Conservation (phyloP, 2,888 invertebrate species). For the Gibbula magus region DNA sequence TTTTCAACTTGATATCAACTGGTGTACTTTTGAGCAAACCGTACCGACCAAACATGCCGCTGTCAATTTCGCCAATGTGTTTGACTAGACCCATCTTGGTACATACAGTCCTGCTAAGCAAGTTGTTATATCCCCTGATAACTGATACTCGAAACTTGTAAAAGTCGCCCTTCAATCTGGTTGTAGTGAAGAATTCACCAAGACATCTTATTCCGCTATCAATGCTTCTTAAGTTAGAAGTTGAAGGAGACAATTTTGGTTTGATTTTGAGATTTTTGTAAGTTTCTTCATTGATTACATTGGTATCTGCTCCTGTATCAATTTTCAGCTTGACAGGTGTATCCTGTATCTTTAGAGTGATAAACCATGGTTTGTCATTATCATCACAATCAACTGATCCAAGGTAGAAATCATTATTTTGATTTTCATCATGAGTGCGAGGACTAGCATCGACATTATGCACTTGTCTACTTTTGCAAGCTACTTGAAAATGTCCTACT, state of each 20-base stretch:
- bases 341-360: slow-evolving; percentile 8
- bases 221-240: not conserved
- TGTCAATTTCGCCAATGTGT: not conserved
- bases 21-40: slow-evolving; percentile 23
- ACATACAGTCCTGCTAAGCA: slow-evolving; percentile 8
- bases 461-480: too few species aligned
- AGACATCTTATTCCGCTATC: too few species aligned
- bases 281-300: not conserved
- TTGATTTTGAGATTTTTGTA: too few species aligned
- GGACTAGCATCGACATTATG: too few species aligned
- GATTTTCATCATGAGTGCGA: too few species aligned
- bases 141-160: too few species aligned
- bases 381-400: slow-evolving; percentile 24
- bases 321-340: slow-evolving; percentile 11
- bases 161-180: too few species aligned
- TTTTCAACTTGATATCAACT: slow-evolving; percentile 18
- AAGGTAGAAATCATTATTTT: slow-evolving; percentile 24
- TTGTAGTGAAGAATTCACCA: too few species aligned
- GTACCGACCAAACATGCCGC: slow-evolving; percentile 16
- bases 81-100: slow-evolving; percentile 17
- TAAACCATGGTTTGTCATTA: too few species aligned
- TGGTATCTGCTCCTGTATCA: slow-evolving; percentile 32
- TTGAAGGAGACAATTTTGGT: too few species aligned
- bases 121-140: not conserved
- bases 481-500: too few species aligned